Evolutionary conservation across 2,888 invertebrate species (phyloP).

Genomic region (Ormia ochracea): DNA sequence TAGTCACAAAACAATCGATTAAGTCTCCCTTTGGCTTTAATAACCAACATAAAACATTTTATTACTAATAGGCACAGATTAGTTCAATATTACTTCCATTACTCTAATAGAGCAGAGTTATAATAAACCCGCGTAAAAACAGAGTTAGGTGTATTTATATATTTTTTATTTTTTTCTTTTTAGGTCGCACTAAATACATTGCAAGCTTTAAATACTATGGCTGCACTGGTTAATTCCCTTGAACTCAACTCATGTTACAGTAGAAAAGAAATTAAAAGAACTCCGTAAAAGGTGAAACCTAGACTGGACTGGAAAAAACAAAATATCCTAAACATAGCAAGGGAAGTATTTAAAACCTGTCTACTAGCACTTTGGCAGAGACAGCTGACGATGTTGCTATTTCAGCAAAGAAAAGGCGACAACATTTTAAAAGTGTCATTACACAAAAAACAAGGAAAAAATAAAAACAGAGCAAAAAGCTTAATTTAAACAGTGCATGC

Average conservation of each 20-base stretch:
- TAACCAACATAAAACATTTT: too few species aligned
- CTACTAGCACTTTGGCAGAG: background rate
- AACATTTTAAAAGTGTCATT: slow-evolving; percentile 42
- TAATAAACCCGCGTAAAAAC: too few species aligned
- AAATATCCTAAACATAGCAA: background rate
- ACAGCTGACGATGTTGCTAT: background rate
- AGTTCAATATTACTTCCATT: too few species aligned
- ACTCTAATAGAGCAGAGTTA: too few species aligned
- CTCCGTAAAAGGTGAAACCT: background rate
- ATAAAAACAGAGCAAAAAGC: slow-evolving; percentile 43
- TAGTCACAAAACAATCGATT: too few species aligned
- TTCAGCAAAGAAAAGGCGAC: slow-evolving; percentile 17
- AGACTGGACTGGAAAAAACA: background rate
- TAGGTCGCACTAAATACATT: background rate
- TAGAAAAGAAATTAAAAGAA: background rate
- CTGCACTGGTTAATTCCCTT: slow-evolving; percentile 54
- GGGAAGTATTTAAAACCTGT: background rate
- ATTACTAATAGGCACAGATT: too few species aligned
- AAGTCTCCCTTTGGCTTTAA: too few species aligned
- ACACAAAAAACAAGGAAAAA: slow-evolving; percentile 2
- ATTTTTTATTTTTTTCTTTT: background rate
- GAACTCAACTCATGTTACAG: slow-evolving; percentile 51
- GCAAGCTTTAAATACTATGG: background rate
- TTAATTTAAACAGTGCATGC: slow-evolving; percentile 22
- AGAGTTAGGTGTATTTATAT: background rate